A percentile compares a stretch with the other conserved stretches of the same genome.
These are phyloP conservation scores for Halictus quadricinctus DNA, from an alignment of 2,888 invertebrate species.

Conservation along the genomic window DNA sequence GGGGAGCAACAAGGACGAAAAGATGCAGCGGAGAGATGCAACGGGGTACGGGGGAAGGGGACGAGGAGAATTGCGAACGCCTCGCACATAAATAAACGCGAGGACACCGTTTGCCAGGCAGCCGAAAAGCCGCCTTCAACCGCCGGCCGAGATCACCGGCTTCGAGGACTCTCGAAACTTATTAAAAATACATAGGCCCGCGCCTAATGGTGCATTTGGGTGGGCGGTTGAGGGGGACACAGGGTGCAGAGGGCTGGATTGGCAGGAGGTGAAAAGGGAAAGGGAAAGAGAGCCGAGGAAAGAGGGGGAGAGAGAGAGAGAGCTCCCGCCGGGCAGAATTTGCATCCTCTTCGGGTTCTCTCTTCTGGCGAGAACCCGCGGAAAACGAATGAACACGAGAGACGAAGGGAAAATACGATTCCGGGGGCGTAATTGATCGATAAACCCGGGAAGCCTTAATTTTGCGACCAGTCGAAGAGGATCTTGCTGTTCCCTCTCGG, in stretches of 20 bases:
- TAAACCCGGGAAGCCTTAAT: conserved; percentile 6
- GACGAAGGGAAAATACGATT: background rate
- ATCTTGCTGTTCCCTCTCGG: conserved; percentile 2
- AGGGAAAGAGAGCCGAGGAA: conserved; percentile 20
- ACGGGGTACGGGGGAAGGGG: conserved; percentile 44
- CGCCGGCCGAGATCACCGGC: conserved; percentile 70
- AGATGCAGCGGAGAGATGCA: conserved; percentile 37
- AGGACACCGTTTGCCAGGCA: conserved; percentile 76
- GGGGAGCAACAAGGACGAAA: conserved; percentile 43
- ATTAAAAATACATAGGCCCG: conserved; percentile 79
- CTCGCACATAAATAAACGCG: conserved; percentile 79
- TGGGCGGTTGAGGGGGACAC: conserved; percentile 59
- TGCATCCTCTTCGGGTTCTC: conserved; percentile 56
- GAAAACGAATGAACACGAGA: background rate
- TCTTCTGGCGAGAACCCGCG: background rate
- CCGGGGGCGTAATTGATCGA: background rate
- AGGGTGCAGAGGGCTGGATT: conserved; percentile 50
- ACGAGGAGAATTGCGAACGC: conserved; percentile 68
- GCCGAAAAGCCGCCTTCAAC: conserved; percentile 75
- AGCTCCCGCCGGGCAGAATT: conserved; percentile 68
- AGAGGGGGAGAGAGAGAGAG: background rate
- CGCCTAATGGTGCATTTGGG: conserved; percentile 75
- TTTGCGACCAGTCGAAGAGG: background rate
- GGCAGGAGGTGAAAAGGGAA: conserved; percentile 61
- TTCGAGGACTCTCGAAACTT: conserved; percentile 76